A percentile compares a stretch with the other conserved stretches of the same genome.
Conservation (phyloP, 2,888 invertebrate species). For the Lithophane socia region DNA sequence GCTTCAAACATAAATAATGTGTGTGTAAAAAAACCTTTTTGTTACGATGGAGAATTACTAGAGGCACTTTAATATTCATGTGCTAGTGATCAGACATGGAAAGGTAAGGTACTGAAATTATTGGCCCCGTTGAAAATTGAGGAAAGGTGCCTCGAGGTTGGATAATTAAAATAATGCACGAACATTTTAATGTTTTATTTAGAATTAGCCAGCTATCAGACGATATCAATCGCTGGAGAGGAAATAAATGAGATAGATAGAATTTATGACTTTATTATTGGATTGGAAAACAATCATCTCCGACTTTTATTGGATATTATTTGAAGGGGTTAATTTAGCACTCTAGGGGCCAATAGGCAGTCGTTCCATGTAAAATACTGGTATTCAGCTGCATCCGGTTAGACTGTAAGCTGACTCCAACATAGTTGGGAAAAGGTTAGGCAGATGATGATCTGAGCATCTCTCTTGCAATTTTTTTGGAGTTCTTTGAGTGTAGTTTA, state of each 20-base stretch:
- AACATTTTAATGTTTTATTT: background rate
- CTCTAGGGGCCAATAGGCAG: too few species aligned
- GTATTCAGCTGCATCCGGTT: too few species aligned
- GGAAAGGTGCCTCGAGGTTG: background rate
- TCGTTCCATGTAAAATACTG: too few species aligned
- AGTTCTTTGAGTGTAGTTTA: background rate
- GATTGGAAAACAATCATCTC: too few species aligned
- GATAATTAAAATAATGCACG: background rate
- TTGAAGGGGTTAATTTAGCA: background rate
- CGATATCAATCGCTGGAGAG: background rate
- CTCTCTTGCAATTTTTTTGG: background rate
- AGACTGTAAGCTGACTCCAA: too few species aligned
- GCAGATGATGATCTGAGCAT: too few species aligned
- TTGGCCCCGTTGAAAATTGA: slow-evolving; percentile 12
- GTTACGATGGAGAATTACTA: slow-evolving; percentile 59
- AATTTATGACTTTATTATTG: background rate
- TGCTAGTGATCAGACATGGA: slow-evolving; percentile 53
- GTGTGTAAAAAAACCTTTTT: slow-evolving; percentile 66
- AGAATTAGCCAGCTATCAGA: background rate
- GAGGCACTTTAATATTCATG: slow-evolving; percentile 65
- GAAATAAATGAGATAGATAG: background rate
- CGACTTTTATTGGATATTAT: background rate
- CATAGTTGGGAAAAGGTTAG: too few species aligned
- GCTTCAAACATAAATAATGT: slow-evolving; percentile 60
- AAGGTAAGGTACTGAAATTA: slow-evolving; percentile 26